Conservation (phyloP, 2,797 vertebrate genomes). For the Eidolon dupreanum region DNA sequence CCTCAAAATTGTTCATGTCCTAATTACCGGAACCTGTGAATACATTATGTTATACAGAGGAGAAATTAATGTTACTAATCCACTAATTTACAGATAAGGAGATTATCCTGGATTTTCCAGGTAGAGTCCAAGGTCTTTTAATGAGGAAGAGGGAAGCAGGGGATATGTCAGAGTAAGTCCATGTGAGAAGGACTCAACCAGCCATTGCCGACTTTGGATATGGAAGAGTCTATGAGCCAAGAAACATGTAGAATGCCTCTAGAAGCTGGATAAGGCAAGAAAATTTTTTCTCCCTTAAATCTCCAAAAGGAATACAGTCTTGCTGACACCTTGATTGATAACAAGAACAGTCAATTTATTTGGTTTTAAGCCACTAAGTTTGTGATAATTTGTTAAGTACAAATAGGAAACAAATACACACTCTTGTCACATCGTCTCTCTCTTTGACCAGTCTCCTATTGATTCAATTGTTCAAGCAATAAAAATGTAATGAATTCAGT, state of each 20-base stretch:
- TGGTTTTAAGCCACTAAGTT: neutral
- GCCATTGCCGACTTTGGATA: neutral
- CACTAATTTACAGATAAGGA: neutral
- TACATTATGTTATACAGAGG: neutral
- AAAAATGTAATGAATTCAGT: neutral
- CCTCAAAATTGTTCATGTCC: neutral
- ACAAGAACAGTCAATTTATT: neutral
- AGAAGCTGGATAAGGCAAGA: neutral
- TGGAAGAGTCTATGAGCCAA: neutral
- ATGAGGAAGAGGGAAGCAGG: neutral
- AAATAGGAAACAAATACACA: neutral
- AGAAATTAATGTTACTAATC: neutral
- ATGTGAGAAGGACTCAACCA: neutral
- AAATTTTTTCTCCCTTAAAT: neutral
- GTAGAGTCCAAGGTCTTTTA: neutral
- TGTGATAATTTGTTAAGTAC: neutral
- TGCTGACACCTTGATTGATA: neutral
- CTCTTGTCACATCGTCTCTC: neutral
- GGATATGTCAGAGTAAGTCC: neutral
- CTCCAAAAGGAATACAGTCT: neutral
- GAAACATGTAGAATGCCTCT: neutral
- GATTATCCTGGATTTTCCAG: neutral
- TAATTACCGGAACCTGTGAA: neutral
- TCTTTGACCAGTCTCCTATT: neutral
- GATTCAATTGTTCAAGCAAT: neutral